Conservation (phyloP, 2,113 vertebrate species). For the Melozone crissalis region DNA sequence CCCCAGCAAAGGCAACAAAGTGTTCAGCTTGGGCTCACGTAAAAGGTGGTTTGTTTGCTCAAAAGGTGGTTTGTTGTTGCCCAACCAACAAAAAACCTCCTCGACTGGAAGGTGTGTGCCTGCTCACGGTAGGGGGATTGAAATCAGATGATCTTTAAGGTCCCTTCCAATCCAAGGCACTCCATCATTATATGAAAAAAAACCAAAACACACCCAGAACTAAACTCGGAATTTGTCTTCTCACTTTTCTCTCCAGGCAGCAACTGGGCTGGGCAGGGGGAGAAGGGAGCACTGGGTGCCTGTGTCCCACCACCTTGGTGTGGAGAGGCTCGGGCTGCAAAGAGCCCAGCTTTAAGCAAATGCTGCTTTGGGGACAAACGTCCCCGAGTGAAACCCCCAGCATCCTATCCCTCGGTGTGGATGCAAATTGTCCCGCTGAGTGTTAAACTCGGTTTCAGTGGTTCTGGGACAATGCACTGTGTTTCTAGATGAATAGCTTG, state of each 20-base stretch:
- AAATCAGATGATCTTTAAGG: not conserved
- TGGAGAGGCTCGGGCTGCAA: not conserved
- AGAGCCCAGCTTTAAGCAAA: accelerated
- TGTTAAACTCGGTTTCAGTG: not conserved
- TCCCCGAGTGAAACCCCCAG: not conserved
- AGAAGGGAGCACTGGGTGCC: not conserved
- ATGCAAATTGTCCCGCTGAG: not conserved
- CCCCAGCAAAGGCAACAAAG: not conserved
- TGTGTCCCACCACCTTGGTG: not conserved
- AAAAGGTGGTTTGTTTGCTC: not conserved
- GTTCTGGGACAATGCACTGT: too few species aligned
- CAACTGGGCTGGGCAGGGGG: too few species aligned
- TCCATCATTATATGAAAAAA: not conserved
- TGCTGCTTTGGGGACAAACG: accelerated
- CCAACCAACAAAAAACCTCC: not conserved
- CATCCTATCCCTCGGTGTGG: not conserved
- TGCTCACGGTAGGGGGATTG: too few species aligned
- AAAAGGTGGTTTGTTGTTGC: not conserved
- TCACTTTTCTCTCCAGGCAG: not conserved
- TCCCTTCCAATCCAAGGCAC: not conserved
- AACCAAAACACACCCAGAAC: not conserved
- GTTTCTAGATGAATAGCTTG: too few species aligned
- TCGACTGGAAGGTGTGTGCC: not conserved
- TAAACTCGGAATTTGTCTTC: not conserved
- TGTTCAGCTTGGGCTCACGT: not conserved